Base-by-base conservation (phyloP, 2,797 vertebrate species). In the Taeniopygia guttata region DNA sequence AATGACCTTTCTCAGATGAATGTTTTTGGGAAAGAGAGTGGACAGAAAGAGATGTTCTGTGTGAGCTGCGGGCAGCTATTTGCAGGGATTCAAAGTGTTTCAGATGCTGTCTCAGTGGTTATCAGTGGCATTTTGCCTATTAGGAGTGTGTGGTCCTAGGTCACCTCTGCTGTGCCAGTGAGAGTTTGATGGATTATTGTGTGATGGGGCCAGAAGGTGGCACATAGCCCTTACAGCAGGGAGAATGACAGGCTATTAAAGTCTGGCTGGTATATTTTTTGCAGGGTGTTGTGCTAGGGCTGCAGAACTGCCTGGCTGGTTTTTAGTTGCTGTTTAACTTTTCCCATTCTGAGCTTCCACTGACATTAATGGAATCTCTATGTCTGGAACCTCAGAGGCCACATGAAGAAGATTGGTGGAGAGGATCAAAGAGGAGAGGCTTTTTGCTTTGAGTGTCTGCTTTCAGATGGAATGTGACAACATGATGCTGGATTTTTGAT, bases 201-300 rank as follows among this genome's bases (percentile, higher is more conserved):
- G 62, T 93, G 75, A 75, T 84, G 89, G 90, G 75, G 67, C 70
- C 89, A 85, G 93, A 75, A 95, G 83, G 89, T 52, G 89, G 69
- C 83, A 67, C 43, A n/a, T 7, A 79, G 79, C 12, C 87, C 82
- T 92, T 84, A 18, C 58, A 76, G 77, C 76, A 46, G 49, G 59
- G 63, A 92, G 79, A 91, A 34, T 82, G 93, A 64, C 85, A 84
- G 73, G 34, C 91, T 89, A 67, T 88, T 96, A 93, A 94, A 94
- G 82, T 84, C 55, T 69, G 67, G 55, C 79, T 62, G 74, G 85
- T 81, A 69, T 72, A 13, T 90, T 75, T 77, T 95, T 95, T 88
- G 63, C 59, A 84, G 80, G 70, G 45, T 89, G 49, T 79, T 84
- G 45, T 52, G 38, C 76, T 76, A 27, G 87, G 84, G 73, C 87